Percentiles rank a stretch among this genome's conserved stretches.
phyloP scores from a whole-genome alignment of 2,113 vertebrate species.

The Oreocharis arfaki region DNA sequence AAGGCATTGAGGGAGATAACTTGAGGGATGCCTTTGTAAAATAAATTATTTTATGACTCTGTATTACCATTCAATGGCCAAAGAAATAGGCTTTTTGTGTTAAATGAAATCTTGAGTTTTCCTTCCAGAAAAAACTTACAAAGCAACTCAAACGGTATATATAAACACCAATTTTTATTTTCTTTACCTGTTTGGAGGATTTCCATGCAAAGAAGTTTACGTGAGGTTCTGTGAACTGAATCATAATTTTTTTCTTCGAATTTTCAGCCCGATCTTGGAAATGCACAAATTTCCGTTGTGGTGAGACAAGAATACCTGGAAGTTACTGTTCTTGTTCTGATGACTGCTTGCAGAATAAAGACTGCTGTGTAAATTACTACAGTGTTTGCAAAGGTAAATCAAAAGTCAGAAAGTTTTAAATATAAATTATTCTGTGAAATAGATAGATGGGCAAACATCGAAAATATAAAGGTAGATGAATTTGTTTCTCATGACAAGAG shows the following conservation, averaged over 20 bases:
- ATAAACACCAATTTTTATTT: background rate
- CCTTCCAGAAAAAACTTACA: background rate
- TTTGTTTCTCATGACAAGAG: background rate
- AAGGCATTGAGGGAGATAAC: background rate
- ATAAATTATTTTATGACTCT: background rate
- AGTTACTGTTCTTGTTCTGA: conserved; percentile 79
- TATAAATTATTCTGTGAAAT: background rate
- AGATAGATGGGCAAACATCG: background rate
- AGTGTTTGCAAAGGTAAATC: conserved; percentile 74
- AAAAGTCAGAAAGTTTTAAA: background rate
- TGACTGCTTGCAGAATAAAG: conserved; percentile 72
- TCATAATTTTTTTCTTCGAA: background rate
- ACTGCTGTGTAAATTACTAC: conserved; percentile 78
- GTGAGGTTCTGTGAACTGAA: background rate
- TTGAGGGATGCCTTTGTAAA: background rate
- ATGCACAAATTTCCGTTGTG: conserved; percentile 77
- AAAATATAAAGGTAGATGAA: background rate
- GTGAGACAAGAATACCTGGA: conserved; percentile 66
- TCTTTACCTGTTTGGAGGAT: background rate
- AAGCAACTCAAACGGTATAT: background rate
- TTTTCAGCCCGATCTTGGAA: conserved; percentile 73
- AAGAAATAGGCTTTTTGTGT: background rate
- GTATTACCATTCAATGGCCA: background rate
- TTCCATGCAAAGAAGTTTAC: background rate
- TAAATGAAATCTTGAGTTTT: background rate